These are phyloP conservation scores for Okamejei kenojei DNA, from an alignment of 2,797 vertebrate species.

Conservation along the genomic window DNA sequence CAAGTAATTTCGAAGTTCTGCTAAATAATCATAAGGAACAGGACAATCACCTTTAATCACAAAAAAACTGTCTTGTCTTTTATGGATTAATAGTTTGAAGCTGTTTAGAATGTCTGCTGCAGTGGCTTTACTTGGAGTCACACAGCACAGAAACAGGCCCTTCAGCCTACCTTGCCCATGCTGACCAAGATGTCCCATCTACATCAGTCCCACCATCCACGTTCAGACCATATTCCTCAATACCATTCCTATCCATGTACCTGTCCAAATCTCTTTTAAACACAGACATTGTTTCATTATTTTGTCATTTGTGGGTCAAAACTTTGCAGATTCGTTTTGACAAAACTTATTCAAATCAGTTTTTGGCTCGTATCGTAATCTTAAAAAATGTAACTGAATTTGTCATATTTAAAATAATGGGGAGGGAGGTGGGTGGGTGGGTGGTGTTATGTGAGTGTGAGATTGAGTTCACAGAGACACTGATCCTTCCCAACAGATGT, in stretches of 20 bases:
- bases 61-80: background rate
- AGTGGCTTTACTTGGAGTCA: background rate
- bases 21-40: background rate
- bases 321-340: background rate
- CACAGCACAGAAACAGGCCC: no score
- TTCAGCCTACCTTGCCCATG: no score
- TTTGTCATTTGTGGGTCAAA: background rate
- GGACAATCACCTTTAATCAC: background rate
- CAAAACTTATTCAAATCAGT: background rate
- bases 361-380: background rate
- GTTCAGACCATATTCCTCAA: no score
- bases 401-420: background rate
- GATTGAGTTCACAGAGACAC: no score
- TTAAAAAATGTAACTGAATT: background rate
- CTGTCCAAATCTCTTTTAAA: no score
- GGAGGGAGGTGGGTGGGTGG: no score
- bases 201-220: no score
- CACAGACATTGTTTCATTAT: background rate
- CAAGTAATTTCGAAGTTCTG: background rate
- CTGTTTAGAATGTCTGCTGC: background rate
- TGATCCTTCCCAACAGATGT: no score
- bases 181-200: no score
- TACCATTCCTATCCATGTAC: no score
- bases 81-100: background rate
- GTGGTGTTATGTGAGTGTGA: no score